Evolutionary conservation across 2,888 invertebrate genomes (phyloP).

Genomic region (Protophormia terraenovae): DNA sequence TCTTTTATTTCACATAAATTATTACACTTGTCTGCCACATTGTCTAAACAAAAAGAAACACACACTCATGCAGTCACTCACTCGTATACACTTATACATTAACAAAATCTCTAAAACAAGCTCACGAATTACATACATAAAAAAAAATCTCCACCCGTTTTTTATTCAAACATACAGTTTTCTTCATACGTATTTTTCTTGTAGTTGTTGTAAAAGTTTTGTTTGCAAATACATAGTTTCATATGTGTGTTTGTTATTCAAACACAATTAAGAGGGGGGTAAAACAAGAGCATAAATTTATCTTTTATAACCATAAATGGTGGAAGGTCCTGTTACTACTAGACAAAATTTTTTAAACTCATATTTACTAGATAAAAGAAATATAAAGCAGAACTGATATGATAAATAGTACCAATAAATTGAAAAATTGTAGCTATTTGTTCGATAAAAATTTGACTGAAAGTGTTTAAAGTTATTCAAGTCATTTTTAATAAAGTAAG

Average conservation of each 20-base stretch:
- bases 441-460: no score
- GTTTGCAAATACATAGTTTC: neutral
- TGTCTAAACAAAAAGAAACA: slow-evolving; percentile 45
- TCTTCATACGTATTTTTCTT: no score
- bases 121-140: no score
- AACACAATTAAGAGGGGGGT: neutral
- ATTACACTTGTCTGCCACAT: slow-evolving; percentile 66
- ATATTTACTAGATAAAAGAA: no score
- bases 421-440: no score
- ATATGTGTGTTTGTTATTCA: neutral
- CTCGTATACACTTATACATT: neutral
- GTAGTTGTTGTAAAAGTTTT: no score
- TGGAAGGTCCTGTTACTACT: slow-evolving; percentile 12
- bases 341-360: neutral
- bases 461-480: no score
- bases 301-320: slow-evolving; percentile 29
- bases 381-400: no score
- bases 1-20: slow-evolving; percentile 47
- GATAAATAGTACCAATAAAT: no score
- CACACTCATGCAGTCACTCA: neutral
- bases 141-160: slow-evolving; percentile 34
- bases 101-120: neutral
- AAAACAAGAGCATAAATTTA: no score
- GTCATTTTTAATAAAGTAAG: no score
- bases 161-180: slow-evolving; percentile 8